phyloP scores from a whole-genome alignment of 2,888 invertebrate species.

The Glomeris marginata region DNA sequence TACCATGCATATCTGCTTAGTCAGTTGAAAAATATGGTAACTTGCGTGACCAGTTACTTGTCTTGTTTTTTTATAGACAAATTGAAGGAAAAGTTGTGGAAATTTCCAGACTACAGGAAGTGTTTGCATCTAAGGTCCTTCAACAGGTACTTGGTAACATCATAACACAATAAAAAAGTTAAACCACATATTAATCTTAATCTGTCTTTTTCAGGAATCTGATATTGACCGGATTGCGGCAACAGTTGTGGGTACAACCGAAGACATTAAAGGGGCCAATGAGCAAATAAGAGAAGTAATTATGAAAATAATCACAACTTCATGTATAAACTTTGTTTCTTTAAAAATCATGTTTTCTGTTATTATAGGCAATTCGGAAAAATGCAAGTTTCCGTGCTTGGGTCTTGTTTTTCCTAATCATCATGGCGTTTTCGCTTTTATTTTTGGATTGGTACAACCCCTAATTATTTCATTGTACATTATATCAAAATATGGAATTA shows the following conservation, averaged over 20 bases:
- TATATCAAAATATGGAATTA: not conserved
- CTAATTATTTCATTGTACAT: constrained; percentile 17
- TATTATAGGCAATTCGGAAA: constrained; percentile 66
- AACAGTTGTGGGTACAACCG: constrained; percentile 78
- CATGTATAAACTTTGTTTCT: not conserved
- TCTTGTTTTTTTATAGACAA: constrained; percentile 23
- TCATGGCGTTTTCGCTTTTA: constrained; percentile 86
- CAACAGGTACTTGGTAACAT: constrained; percentile 44
- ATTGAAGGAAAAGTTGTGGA: constrained; percentile 68
- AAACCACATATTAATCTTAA: not conserved
- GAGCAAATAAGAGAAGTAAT: constrained; percentile 75
- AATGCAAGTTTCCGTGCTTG: constrained; percentile 91
- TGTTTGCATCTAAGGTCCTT: constrained; percentile 87
- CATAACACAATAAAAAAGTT: not conserved
- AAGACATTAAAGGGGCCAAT: constrained; percentile 91
- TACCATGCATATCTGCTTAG: too few relatives aligned
- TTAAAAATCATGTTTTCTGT: constrained; percentile 6
- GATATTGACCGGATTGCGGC: constrained; percentile 82
- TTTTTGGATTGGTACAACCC: constrained; percentile 97
- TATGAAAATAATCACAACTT: not conserved
- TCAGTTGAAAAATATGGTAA: constrained; percentile 2
- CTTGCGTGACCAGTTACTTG: not conserved
- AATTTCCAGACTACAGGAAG: constrained; percentile 86
- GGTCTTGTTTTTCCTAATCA: constrained; percentile 84
- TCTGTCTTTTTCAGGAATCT: constrained; percentile 41